Evolutionary conservation across 2,888 invertebrate genomes (phyloP), one percentile per base, ranked within the genome.

Genomic region (Nineta flava): DNA sequence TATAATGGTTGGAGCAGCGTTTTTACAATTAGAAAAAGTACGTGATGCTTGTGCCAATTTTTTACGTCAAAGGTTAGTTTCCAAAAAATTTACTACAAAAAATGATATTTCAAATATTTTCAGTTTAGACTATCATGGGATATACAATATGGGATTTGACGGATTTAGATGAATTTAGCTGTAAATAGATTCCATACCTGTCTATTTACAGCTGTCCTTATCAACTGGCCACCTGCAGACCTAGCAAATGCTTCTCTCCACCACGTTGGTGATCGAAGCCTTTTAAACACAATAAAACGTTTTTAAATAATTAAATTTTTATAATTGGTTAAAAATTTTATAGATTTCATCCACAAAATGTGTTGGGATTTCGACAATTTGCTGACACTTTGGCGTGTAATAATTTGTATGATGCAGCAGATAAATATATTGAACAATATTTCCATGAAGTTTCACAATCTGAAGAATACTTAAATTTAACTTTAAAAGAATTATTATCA

Each of bases 1-100:
- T 55, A 72, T 91, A 34, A 82, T 91, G 79, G 81, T 87, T 47
- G 88, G 87, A 12, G 84, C 90, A 6, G 84, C 85, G 13, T 90
- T 85, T 65, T 71, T 91, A 35, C 87, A 88, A 59, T 66, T 91
- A 47, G 76, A 77, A 55, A 75, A 80, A 69, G 87, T 92, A 1
- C 76, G 84, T 54, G 83, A 87, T 61, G 87, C 87, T 1, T 91
- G 91, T 65, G 86, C 86, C 46, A 78, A 80, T 57, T 91, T 86
- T 65, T 68, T 91, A 50, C 78, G 81, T 56, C 77, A 79, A 60
- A 78, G 83, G 78, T 78, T 51, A 40, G 26, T 26, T 48, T 15
- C 43, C 43, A 48, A 42, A 41, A 3, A 13, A 35, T n/a, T n/a
- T n/a, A 6, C 13, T 35, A 35, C 3, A 35, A 35, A 35, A 35